These are phyloP conservation scores for Boleophthalmus pectinirostris DNA, from an alignment of 2,113 vertebrate species.

Conservation along the genomic window DNA sequence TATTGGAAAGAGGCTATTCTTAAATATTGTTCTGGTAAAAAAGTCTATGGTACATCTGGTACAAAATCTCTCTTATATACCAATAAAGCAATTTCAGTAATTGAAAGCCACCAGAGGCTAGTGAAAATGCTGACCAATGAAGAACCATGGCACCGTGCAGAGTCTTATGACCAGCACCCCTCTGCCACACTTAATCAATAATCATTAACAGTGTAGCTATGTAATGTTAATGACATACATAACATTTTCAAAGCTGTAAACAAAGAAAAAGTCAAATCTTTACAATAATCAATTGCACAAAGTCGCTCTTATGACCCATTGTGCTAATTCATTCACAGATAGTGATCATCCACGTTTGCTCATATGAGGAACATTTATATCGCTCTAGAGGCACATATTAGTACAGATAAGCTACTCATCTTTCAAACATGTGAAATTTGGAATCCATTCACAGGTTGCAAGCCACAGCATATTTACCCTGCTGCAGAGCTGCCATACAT, in stretches of 20 bases:
- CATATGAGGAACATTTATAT: conserved; percentile 53
- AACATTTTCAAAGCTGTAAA: conserved; percentile 29
- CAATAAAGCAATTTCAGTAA: conserved; percentile 9
- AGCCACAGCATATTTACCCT: conserved; percentile 58
- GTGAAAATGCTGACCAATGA: conserved; percentile 26
- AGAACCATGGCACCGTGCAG: conserved; percentile 18
- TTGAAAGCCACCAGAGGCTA: conserved; percentile 6
- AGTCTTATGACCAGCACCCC: conserved; percentile 54
- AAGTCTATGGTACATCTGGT: neutral
- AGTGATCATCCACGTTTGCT: conserved; percentile 38
- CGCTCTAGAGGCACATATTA: conserved; percentile 40
- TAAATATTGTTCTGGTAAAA: neutral
- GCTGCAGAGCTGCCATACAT: conserved; percentile 26
- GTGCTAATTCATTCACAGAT: conserved; percentile 25
- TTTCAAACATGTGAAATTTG: conserved; percentile 36
- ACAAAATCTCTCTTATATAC: neutral
- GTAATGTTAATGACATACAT: conserved; percentile 49
- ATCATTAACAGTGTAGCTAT: conserved; percentile 44
- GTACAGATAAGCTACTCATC: conserved; percentile 35
- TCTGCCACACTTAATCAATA: conserved; percentile 52
- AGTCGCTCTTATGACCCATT: conserved; percentile 30
- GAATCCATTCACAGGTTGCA: conserved; percentile 47
- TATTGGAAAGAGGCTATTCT: neutral
- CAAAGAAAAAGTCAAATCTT: conserved; percentile 39
- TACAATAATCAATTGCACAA: conserved; percentile 41